phyloP scores from a whole-genome alignment of 2,888 invertebrate genomes.

The Holacanthella duospinosa region DNA sequence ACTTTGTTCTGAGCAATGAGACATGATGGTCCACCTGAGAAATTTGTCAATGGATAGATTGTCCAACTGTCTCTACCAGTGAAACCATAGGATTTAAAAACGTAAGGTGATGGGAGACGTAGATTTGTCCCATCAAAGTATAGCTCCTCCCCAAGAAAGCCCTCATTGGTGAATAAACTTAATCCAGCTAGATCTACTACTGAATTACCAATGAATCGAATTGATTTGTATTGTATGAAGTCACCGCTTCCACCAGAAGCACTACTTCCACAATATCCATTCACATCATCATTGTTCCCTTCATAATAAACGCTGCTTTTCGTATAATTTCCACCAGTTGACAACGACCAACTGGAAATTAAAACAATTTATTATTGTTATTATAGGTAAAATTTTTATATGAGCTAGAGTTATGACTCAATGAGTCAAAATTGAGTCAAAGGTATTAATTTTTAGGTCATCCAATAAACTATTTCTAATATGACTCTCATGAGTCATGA shows the following conservation, averaged over 20 bases:
- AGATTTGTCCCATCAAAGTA: not conserved
- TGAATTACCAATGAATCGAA: slow-evolving; percentile 6
- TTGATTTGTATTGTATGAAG: slow-evolving; percentile 7
- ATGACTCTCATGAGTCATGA: too few relatives aligned
- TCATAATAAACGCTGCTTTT: not conserved
- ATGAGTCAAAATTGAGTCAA: too few relatives aligned
- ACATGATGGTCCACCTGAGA: not conserved
- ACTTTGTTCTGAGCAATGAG: slow-evolving; percentile 1
- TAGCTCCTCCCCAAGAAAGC: slow-evolving; percentile 3
- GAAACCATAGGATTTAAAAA: slow-evolving; percentile 6
- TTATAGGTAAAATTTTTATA: not conserved
- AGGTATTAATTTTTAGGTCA: too few relatives aligned
- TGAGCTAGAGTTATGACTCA: not conserved
- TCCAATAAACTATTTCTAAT: too few relatives aligned
- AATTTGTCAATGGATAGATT: slow-evolving; percentile 3
- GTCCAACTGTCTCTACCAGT: slow-evolving; percentile 4
- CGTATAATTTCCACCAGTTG: not conserved
- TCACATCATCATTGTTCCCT: slow-evolving; percentile 1
- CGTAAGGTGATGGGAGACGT: not conserved
- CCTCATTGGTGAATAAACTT: not conserved
- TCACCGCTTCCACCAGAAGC: not conserved
- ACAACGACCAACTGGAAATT: slow-evolving; percentile 7
- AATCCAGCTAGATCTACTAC: slow-evolving; percentile 4
- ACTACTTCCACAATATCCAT: not conserved
- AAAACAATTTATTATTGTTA: not conserved